phyloP scores from a whole-genome alignment of 2,888 invertebrate species.

The Sussaba pulchella region DNA sequence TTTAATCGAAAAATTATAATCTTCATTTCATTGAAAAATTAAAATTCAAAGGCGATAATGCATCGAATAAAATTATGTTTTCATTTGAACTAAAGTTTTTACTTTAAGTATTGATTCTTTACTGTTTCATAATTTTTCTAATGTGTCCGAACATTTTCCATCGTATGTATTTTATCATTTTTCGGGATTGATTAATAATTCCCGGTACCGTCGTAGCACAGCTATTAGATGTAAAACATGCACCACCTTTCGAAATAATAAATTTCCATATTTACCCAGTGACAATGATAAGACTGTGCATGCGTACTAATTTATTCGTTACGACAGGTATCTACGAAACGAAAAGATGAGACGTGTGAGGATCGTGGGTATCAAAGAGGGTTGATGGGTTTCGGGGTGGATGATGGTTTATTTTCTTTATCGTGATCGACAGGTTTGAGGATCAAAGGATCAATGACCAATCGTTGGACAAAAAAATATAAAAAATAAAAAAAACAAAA shows the following conservation, averaged over 20 bases:
- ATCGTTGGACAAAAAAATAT: conserved; percentile 18
- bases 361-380: conserved; percentile 50
- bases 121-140: conserved; percentile 7
- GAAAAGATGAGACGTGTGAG: conserved; percentile 78
- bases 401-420: conserved; percentile 16
- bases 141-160: not conserved
- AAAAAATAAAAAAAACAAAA: too few relatives aligned
- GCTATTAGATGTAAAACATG: conserved; percentile 52
- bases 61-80: too few relatives aligned
- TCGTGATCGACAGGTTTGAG: conserved; percentile 42
- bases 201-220: conserved; percentile 53
- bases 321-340: conserved; percentile 74
- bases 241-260: conserved; percentile 48
- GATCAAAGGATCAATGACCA: conserved; percentile 56
- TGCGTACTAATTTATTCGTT: conserved; percentile 69
- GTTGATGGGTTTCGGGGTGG: conserved; percentile 24
- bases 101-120: not conserved
- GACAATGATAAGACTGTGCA: conserved; percentile 65
- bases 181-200: conserved; percentile 34
- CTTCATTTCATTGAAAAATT: too few relatives aligned
- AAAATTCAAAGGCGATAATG: too few relatives aligned
- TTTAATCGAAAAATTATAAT: too few relatives aligned
- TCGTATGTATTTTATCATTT: not conserved
- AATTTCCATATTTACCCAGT: conserved; percentile 39
- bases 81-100: not conserved